Base-by-base conservation (phyloP, 1,140 invertebrate genomes). In the Euura lappo region DNA sequence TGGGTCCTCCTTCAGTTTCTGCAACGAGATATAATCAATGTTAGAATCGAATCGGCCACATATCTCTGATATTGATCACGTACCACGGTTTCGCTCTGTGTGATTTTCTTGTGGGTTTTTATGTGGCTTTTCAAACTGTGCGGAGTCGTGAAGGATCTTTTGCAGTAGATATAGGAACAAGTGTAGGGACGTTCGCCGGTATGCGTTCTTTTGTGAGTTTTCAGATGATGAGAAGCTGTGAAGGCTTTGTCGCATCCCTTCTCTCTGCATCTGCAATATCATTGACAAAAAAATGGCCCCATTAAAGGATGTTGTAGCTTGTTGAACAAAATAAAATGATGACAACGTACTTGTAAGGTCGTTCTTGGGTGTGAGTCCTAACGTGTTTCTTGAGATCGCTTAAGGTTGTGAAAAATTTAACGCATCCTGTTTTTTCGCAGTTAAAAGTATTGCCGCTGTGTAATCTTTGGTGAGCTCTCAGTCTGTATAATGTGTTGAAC, bases 401-500 rank as follows among this genome's bases (percentile, higher is more conserved):
- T 67, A 96, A 87, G 45, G 97, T 98, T 6, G 97, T 98, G 85
- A 99, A 99, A 86, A 93, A 95, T 87, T 98, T 98, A 67, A 92
- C 90, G 81, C 97, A 99, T 73, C 94, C 93, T 79, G 91, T 89
- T 73, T 93, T 89, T 80, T 93, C 91, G 88, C 97, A 99, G 86
- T 98, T 97, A 85, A 98, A 99, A n/a, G 96, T 98, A 81, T 97
- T 93, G 8, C 97, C 97, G 83, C 94, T 97, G 87, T 98, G 97
- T 74, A 98, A 89, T 79, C 97, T 90, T 87, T 97, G 92, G 85
- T 98, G 97, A 79, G 97, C 96, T 88, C 94, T 92, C 81, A 98
- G 89, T 89, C 95, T 95, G 89, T 98, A 98, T 44, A 97, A 88
- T 71, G 97, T 99, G 85, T 97, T 98, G 87, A 98, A 98, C 68